These are phyloP conservation scores for Arctocebus calabarensis DNA, from an alignment of 2,797 vertebrate species.

Conservation along the genomic window DNA sequence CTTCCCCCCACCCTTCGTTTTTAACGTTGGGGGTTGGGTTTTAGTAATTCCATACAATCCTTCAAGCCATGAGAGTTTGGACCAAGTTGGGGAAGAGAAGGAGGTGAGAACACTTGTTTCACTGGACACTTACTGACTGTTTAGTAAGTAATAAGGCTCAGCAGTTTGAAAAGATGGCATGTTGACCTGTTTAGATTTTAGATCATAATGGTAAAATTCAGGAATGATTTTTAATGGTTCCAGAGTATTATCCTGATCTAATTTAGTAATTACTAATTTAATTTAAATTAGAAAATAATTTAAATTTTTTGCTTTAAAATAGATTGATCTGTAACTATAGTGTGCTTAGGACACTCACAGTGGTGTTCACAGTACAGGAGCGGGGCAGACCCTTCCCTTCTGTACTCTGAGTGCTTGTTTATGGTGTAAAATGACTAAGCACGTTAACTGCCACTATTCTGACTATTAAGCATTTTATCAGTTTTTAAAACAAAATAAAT, in stretches of 20 bases:
- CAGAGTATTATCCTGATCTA: constrained; percentile 39
- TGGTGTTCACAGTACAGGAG: no score
- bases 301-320: constrained; percentile 51
- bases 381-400: not conserved
- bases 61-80: constrained; percentile 95
- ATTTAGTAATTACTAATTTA: constrained; percentile 12
- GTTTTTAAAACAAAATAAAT: constrained; percentile 13
- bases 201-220: constrained; percentile 16
- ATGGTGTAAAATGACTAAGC: constrained; percentile 26
- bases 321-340: not conserved
- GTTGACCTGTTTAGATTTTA: constrained; percentile 26
- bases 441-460: constrained; percentile 6
- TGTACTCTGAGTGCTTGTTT: not conserved
- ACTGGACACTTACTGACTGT: not conserved
- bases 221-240: constrained; percentile 16
- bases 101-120: constrained; percentile 90
- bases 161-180: constrained; percentile 12
- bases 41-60: constrained; percentile 95
- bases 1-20: fast-evolving
- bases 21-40: constrained; percentile 60
- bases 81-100: constrained; percentile 96
- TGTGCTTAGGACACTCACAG: no score
- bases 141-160: not conserved
- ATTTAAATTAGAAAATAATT: constrained; percentile 54
- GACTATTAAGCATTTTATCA: constrained; percentile 26